Conservation (phyloP, 2,888 invertebrate species). For the Eupithecia dodoneata region DNA sequence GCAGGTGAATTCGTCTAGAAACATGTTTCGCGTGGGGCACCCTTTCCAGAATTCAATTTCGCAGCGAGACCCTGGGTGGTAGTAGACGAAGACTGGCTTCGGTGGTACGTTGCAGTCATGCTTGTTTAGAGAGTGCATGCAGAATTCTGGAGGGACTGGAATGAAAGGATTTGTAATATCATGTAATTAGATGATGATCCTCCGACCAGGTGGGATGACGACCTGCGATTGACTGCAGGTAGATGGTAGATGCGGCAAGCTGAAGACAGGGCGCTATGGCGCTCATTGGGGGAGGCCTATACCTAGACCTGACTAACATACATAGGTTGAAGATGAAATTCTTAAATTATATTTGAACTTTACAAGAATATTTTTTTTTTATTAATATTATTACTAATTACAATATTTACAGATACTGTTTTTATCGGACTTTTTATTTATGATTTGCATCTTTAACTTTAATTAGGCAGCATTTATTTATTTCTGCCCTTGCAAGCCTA, state of each 20-base stretch:
- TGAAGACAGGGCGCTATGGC: too few species aligned
- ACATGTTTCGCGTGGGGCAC: conserved; percentile 66
- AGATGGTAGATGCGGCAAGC: too few species aligned
- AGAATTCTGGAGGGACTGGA: conserved; percentile 64
- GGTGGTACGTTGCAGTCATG: conserved; percentile 58
- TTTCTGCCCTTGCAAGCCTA: neutral
- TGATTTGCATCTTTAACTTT: neutral
- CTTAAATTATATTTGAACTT: too few species aligned
- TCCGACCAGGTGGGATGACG: too few species aligned
- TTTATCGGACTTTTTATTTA: neutral
- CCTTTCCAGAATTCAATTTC: conserved; percentile 66
- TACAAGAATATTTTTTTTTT: too few species aligned
- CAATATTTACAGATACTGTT: neutral
- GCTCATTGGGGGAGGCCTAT: too few species aligned
- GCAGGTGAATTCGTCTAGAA: conserved; percentile 60
- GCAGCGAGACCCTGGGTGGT: conserved; percentile 69
- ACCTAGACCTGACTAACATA: too few species aligned
- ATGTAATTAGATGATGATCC: neutral
- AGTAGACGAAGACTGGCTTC: conserved; percentile 61
- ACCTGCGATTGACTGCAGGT: too few species aligned
- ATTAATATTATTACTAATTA: too few species aligned
- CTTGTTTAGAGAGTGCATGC: conserved; percentile 54
- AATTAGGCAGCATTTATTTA: neutral
- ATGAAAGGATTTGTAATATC: neutral
- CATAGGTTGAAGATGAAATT: too few species aligned